Evolutionary conservation across 2,888 invertebrate genomes (phyloP).

Genomic region (Brachyptera putata): DNA sequence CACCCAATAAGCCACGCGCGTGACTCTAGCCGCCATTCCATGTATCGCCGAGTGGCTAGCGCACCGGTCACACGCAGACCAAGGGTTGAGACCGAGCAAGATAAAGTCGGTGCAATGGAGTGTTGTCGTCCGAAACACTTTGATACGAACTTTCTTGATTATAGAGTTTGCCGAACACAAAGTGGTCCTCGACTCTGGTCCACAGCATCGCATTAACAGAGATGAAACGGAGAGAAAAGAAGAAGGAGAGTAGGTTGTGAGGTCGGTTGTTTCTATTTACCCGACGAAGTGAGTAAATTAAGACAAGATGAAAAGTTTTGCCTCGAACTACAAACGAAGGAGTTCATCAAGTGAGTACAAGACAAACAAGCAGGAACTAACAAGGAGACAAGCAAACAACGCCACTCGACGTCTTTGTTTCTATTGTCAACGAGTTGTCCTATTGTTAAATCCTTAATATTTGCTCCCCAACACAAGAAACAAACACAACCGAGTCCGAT

Average conservation of each 20-base stretch:
- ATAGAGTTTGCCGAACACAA: constrained; percentile 12
- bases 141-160: constrained; percentile 20
- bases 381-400: constrained; percentile 1
- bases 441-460: constrained; percentile 13
- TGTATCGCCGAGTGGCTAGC: no score
- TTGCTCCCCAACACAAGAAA: neutral
- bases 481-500: constrained; percentile 4
- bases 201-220: constrained; percentile 1
- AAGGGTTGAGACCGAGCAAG: neutral
- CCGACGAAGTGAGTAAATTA: constrained; percentile 17
- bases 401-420: constrained; percentile 5
- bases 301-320: constrained; percentile 14
- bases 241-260: neutral
- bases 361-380: constrained; percentile 11
- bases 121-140: constrained; percentile 19
- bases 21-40: no score
- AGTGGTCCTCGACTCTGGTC: neutral
- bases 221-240: neutral
- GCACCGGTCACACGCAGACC: no score
- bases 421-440: constrained; percentile 4
- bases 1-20: no score
- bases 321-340: constrained; percentile 5
- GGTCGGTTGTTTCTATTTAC: constrained; percentile 5
- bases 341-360: constrained; percentile 16
- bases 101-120: constrained; percentile 15